A percentile compares a stretch with the other conserved stretches of the same genome.
Conservation (phyloP, 2,113 vertebrate genomes). For the Corynorhinus townsendii region DNA sequence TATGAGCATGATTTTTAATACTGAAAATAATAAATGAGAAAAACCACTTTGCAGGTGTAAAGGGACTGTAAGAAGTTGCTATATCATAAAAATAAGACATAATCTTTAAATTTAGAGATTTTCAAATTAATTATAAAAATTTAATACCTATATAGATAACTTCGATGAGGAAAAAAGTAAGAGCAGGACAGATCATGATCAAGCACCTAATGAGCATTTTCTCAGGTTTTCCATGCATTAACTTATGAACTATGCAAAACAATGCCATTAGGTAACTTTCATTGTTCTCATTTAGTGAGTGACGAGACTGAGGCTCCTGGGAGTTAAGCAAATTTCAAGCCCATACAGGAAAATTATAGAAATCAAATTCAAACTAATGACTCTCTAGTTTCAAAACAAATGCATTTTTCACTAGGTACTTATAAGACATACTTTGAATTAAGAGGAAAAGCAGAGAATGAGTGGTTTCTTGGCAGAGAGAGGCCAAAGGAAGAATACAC, state of each 20-base stretch:
- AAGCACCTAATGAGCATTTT: background rate
- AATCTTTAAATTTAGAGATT: background rate
- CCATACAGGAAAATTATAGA: background rate
- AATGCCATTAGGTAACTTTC: background rate
- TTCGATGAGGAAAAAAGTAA: background rate
- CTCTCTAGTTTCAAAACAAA: background rate
- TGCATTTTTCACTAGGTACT: background rate
- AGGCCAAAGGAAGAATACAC: background rate
- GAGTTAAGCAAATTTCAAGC: background rate
- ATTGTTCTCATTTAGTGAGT: background rate
- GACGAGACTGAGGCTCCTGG: background rate
- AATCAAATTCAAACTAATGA: background rate
- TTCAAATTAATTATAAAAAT: slow-evolving; percentile 10
- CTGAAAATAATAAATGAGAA: background rate
- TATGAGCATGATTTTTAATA: background rate
- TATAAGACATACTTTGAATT: background rate
- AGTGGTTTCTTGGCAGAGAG: background rate
- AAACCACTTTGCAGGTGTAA: background rate
- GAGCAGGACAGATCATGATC: background rate
- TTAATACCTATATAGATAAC: background rate
- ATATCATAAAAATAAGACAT: background rate
- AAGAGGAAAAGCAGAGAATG: background rate
- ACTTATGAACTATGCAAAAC: background rate
- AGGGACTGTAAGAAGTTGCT: background rate
- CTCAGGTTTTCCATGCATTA: background rate